Evolutionary conservation across 2,888 invertebrate genomes (phyloP), one percentile per base, ranked within the genome.

Genomic region (Sthenelais limicola): DNA sequence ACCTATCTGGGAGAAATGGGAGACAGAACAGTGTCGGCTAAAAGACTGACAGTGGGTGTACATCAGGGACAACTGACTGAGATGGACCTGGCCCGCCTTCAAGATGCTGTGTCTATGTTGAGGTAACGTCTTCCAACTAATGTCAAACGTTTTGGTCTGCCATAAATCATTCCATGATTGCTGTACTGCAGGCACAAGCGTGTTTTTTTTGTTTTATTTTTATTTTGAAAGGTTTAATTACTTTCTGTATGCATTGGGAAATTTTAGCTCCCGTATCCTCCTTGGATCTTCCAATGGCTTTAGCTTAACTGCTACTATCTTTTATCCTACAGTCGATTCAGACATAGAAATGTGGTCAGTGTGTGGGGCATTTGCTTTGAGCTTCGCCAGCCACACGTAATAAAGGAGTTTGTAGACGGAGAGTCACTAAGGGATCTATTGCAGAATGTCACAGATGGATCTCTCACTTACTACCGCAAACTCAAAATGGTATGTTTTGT

Each of bases 1-100:
- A 85, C 86, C 0, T 84, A 86, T 77, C 74, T 85, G 12, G 86
- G 80, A 1, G 78, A 82, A n/a, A 85, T 81, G 80, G 79, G 80
- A 2, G 82, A 82, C 32, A 78, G 80, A 47, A 80, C 77, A 1
- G 83, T 86, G 5, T 81, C 85, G 0, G 81, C 84, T 4, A 86
- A 86, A 74, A 77, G 86, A 38, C 77, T 86, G 54, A 85, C 84
- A 0, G 80, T 84, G 9, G 81, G 82, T 54, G 79, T 85, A 67
- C 85, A 85, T 71, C 75, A 81, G 47, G 81, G 82, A 72, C 84
- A 86, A 73, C 74, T 83, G 32, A 80, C 80, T 9, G 74, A 79
- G 15, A 81, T 80, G 33, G 80, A 79, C 47, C 76, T 82, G 52
- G 78, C 80, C 66, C 78, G 79, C 76, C 79, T 86, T 72, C 80